Evolutionary conservation across 2,797 vertebrate genomes (phyloP), one percentile per base, ranked within the genome.

Genomic region (Pipistrellus pygmaeus): DNA sequence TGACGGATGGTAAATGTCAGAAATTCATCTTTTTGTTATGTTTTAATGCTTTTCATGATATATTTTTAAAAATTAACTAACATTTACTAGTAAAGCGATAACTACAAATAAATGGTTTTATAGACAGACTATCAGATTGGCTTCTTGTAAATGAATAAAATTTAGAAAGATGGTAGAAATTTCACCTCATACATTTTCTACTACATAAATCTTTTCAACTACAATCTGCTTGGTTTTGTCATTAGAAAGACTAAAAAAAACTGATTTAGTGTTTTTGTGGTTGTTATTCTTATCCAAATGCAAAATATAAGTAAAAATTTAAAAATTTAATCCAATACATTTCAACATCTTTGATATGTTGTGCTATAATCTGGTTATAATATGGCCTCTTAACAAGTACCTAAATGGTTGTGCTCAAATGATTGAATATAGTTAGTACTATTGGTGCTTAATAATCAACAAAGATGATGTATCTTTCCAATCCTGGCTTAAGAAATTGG

Each of bases 161-260:
- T 44, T 64, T 64, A 41, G 35, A 82, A 76, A 41, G 15, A 35
- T 4, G 2, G 0, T 30, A 92, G n/a, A 46, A 73, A 73, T 30
- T 12, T 82, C 5, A 27, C 9, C 27, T 69, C 68, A 68, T 32
- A 62, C 2, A 46, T 35, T 60, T 88, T 93, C 30, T 46, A 77
- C 20, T 46, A 30, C 32, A 8, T 60, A 72, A 48, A 78, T 64
- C 57, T 91, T 82, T 76, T 78, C 38, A 88, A 41, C 7, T 88
- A 64, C 6, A 78, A 57, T 57, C n/a, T 66, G 51, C 17, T 80
- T 44, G 17, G 85, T 53, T 90, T 73, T 77, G 38, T 41, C 5
- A 81, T 38, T 53, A 88, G 18, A 60, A 88, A 72, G 8, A 62
- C 25, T 64, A 80, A 85, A 76, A 85, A 81, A 82, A 80, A 81